Base-by-base conservation (phyloP, 1,140 invertebrate species). In the Drosophila orosa region DNA sequence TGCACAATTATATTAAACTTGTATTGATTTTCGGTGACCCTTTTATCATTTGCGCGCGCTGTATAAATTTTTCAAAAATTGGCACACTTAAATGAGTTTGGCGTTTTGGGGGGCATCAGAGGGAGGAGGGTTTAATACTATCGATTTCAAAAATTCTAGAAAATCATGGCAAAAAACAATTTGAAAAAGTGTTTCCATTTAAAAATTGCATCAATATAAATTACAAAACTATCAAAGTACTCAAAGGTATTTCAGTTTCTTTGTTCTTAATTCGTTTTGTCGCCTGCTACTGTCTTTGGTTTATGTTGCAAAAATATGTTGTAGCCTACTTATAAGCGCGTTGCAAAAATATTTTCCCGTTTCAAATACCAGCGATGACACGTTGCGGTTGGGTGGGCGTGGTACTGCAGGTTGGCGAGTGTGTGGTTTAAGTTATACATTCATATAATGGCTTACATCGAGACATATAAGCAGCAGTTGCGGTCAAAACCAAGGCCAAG, bases 21-120 rank as follows among this genome's bases (percentile, higher is more conserved):
- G 55, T 57, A 60, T 78, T 57, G 61, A 75, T 74, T 76, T 25
- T 57, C 13, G 50, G 37, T 39, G n/a, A 29, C 25, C 45, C 45
- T 47, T 47, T 47, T 5, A 47, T 66, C 37, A 37, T 50, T 42
- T 74, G 63, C 50, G 73, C 71, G 33, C 63, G 7, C 65, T 68
- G 17, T 75, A 86, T 89, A 83, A 86, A 83, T 77, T 59, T 59
- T 62, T 72, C 78, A 72, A 83, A 86, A 86, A 87, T 69, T 71
- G 63, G 69, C 78, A 74, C 82, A 86, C 78, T 69, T 78, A 60
- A 84, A 68, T 54, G 55, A 74, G 47, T 35, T 63, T 40, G 45
- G 54, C 48, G 25, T 17, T n/a, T n/a, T 1, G 29, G 27, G 48
- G 22, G 58, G 27, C 27, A 15, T 31, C 10, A 27, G 54, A 15